phyloP scores from a whole-genome alignment of 1,140 invertebrate genomes.

The Cydia pomonella region DNA sequence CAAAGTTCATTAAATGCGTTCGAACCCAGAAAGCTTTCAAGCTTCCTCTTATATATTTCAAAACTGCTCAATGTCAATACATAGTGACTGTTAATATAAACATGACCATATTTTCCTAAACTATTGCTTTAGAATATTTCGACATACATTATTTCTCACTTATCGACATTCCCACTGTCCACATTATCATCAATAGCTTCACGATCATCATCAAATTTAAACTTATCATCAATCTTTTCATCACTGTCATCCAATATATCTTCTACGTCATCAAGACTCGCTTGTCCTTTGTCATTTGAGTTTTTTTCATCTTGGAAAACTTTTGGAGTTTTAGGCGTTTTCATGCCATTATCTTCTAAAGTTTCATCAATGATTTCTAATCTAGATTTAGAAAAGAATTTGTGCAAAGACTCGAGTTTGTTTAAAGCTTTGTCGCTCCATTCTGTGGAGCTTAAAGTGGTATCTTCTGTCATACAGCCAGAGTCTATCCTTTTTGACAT shows the following conservation, averaged over 20 bases:
- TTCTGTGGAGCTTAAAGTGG: conserved; percentile 54
- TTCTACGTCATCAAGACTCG: conserved; percentile 72
- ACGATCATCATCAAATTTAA: conserved; percentile 18
- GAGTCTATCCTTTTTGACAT: conserved; percentile 63
- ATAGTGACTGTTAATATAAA: too few species aligned
- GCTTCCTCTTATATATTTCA: too few species aligned
- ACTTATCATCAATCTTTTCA: conserved; percentile 33
- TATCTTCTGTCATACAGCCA: conserved; percentile 68
- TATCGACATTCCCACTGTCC: conserved; percentile 18
- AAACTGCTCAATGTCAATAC: too few species aligned
- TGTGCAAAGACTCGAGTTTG: conserved; percentile 69
- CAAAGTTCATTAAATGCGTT: too few species aligned
- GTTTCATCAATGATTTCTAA: conserved; percentile 74
- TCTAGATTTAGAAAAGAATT: conserved; percentile 70
- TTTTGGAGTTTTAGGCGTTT: conserved; percentile 54
- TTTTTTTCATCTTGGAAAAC: conserved; percentile 33
- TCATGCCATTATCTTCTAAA: conserved; percentile 62
- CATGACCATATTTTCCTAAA: background rate
- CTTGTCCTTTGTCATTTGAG: conserved; percentile 53
- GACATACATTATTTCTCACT: conserved; percentile 26
- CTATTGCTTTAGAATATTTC: conserved; percentile 9
- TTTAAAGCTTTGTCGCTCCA: conserved; percentile 64
- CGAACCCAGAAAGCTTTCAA: too few species aligned
- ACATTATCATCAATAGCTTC: conserved; percentile 32
- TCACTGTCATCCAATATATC: conserved; percentile 68